Evolutionary conservation across 2,888 invertebrate species (phyloP).

Genomic region (Diaperis boleti): DNA sequence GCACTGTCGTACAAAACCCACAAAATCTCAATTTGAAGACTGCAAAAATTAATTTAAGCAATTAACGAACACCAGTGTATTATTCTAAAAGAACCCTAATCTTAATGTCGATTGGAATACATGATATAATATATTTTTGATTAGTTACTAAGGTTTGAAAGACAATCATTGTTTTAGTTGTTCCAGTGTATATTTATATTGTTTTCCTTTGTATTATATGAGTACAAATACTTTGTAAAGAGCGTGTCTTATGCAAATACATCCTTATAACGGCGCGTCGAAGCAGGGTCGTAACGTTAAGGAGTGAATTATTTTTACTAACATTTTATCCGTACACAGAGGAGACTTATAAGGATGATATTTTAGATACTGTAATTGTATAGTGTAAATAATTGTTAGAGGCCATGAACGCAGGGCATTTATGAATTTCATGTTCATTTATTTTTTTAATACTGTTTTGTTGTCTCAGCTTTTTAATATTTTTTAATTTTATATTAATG

Average conservation of each 20-base stretch:
- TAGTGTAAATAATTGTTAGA: slow-evolving; percentile 47
- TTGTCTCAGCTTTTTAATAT: slow-evolving; percentile 30
- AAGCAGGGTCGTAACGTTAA: slow-evolving; percentile 38
- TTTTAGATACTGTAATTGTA: slow-evolving; percentile 45
- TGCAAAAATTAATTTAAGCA: slow-evolving; percentile 46
- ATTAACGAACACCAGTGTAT: slow-evolving; percentile 45
- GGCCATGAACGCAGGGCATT: slow-evolving; percentile 49
- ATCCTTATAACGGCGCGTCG: slow-evolving; percentile 33
- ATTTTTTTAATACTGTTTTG: slow-evolving; percentile 33
- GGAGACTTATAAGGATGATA: slow-evolving; percentile 42
- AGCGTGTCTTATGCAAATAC: slow-evolving; percentile 36
- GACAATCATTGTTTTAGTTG: slow-evolving; percentile 46
- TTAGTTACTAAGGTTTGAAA: slow-evolving; percentile 43
- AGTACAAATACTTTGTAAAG: slow-evolving; percentile 44
- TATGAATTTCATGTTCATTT: slow-evolving; percentile 43
- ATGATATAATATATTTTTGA: slow-evolving; percentile 44
- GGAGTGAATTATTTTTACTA: slow-evolving; percentile 30
- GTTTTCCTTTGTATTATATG: slow-evolving; percentile 41
- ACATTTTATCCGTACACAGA: slow-evolving; percentile 33
- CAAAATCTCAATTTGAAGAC: slow-evolving; percentile 55
- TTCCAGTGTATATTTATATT: slow-evolving; percentile 42
- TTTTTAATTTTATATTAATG: slow-evolving; percentile 44
- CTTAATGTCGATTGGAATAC: slow-evolving; percentile 6
- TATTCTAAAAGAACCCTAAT: slow-evolving; percentile 42
- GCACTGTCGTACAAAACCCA: slow-evolving; percentile 39